Base-by-base conservation (phyloP, 2,888 invertebrate genomes). In the Autographa gamma region DNA sequence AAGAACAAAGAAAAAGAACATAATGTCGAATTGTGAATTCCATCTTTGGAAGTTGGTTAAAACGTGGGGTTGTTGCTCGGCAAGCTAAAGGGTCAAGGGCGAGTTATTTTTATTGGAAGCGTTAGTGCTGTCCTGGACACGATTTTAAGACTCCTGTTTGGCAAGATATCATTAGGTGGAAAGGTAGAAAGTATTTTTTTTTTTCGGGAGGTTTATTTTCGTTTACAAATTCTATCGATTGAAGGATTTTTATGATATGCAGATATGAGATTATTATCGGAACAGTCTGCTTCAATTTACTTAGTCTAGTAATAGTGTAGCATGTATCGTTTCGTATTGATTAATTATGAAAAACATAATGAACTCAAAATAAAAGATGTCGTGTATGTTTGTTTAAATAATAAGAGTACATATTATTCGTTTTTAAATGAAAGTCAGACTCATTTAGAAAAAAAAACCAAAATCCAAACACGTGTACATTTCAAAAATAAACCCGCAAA, bases 91-190 rank as follows among this genome's bases (percentile, higher is more conserved):
- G 48, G 48, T 48, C 48, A 48, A 48, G 48, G 48, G 7, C 48
- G n/a, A 48, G 48, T 48, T 48, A 48, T 48, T 48, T 48, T n/a
- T 48, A 48, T 48, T 48, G n/a, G 48, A 48, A n/a, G 48, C 48
- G 48, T 48, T 48, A 48, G 48, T 48, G n/a, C 48, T 48, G n/a
- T 48, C 48, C 6, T n/a, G 48, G 48, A 48, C 48, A 48, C 48
- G 66, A 69, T 79, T 83, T 80, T 74, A 74, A 78, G 75, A 73
- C 71, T 32, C 32, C 11, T 48, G 64, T 31, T 70, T 66, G 48
- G 58, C 80, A 81, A 76, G 58, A 19, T 31, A 1, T 63, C 61
- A 69, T 60, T 60, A 72, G 41, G 61, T 38, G 34, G 41, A n/a
- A 48, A 43, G 16, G 14, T 2, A 5, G 16, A 43, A 25, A 25